Conservation (phyloP, 2,113 vertebrate genomes). For the Aptenodytes forsteri region DNA sequence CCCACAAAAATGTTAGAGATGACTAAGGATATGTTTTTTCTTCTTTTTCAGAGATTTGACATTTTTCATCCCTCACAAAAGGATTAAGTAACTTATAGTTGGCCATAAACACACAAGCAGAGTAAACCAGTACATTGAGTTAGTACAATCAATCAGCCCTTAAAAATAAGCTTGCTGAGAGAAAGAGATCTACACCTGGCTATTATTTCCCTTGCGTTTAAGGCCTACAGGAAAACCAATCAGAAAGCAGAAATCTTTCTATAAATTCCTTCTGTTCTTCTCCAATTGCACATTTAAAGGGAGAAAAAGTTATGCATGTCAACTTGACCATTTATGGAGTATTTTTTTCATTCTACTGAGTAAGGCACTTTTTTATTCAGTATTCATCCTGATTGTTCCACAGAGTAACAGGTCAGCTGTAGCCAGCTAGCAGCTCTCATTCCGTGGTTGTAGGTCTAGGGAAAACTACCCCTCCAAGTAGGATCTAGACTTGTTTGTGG, state of each 20-base stretch:
- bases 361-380: background rate
- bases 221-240: background rate
- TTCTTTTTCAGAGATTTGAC: background rate
- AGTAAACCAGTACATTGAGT: background rate
- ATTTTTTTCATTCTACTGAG: background rate
- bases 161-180: background rate
- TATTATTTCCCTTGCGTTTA: background rate
- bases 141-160: background rate
- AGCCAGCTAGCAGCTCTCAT: background rate
- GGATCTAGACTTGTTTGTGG: background rate
- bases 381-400: background rate
- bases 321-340: background rate
- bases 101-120: background rate
- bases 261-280: background rate
- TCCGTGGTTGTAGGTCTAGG: accelerated
- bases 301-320: background rate
- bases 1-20: background rate
- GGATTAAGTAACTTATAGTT: background rate
- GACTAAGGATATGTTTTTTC: background rate
- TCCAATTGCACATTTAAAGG: background rate
- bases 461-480: background rate
- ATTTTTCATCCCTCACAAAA: background rate
- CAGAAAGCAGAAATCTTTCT: background rate
- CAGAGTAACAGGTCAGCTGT: background rate
- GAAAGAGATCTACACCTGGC: background rate